Evolutionary conservation across 2,888 invertebrate genomes (phyloP).

Genomic region (Sepiola atlantica): DNA sequence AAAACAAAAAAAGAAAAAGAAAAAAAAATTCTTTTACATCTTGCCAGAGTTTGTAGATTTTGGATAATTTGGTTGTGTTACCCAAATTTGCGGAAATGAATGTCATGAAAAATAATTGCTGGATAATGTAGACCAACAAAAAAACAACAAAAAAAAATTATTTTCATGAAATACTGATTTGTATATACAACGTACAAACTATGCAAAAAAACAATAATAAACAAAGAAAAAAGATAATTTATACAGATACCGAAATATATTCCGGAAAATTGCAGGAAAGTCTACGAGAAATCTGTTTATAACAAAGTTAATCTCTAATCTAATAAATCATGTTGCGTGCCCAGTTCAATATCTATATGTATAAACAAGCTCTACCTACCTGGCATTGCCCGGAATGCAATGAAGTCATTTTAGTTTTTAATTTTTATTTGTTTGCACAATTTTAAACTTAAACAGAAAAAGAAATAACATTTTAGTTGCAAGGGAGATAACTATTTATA

Average conservation of each 20-base stretch:
- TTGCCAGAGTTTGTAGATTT: not conserved
- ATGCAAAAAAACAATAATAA: not conserved
- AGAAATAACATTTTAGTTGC: too few species aligned
- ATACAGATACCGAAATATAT: not conserved
- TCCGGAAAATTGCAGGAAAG: not conserved
- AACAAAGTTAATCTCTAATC: not conserved
- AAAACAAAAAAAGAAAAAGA: too few species aligned
- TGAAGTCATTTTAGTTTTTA: too few species aligned
- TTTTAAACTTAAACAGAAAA: too few species aligned
- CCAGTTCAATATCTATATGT: not conserved
- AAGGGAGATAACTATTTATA: too few species aligned
- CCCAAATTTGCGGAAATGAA: constrained; percentile 32
- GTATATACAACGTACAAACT: not conserved
- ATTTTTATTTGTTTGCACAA: too few species aligned
- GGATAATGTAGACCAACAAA: not conserved
- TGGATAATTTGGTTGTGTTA: not conserved
- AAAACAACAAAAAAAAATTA: not conserved
- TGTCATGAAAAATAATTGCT: constrained; percentile 21
- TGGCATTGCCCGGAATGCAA: too few species aligned
- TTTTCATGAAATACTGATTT: not conserved
- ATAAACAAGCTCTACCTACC: not conserved
- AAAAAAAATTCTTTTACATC: not conserved
- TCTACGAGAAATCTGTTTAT: not conserved
- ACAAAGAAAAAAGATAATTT: not conserved
- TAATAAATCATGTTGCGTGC: not conserved